Conservation (phyloP, 2,797 vertebrate species). For the Nothura maculosa region DNA sequence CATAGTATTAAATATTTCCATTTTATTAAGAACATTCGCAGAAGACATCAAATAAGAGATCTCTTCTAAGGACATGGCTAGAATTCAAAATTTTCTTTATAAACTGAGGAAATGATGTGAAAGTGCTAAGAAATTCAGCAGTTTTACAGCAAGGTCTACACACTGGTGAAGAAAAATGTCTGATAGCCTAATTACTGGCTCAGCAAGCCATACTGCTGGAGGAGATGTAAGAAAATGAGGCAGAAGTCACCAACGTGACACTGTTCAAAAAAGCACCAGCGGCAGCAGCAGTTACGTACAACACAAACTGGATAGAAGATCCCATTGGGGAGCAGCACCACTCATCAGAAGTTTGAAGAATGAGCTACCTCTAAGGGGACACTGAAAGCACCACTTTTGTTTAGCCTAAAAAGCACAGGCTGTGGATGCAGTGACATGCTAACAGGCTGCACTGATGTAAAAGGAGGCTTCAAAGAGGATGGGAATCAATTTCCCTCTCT, state of each 20-base stretch:
- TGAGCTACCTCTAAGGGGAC: neutral
- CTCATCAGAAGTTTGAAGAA: neutral
- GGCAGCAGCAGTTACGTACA: neutral
- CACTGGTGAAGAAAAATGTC: neutral
- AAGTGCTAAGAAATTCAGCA: neutral
- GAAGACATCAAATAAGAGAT: neutral
- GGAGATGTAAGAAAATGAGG: neutral
- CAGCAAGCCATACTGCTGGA: conserved; percentile 24
- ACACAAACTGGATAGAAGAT: neutral
- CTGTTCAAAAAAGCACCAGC: neutral
- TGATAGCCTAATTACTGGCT: conserved; percentile 15
- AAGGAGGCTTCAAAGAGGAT: conserved; percentile 21
- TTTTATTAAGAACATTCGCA: neutral
- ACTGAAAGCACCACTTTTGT: neutral
- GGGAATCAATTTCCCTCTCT: neutral
- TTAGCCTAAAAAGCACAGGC: neutral
- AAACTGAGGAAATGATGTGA: conserved; percentile 13
- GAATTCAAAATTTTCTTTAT: conserved; percentile 35
- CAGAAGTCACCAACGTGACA: neutral
- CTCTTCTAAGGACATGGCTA: conserved; percentile 14
- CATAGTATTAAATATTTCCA: conserved; percentile 1
- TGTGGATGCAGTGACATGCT: neutral
- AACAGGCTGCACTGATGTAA: neutral
- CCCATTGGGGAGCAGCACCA: neutral
- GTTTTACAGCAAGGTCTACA: neutral